Base-by-base conservation (phyloP, 2,113 vertebrate genomes). In the Promerops cafer region DNA sequence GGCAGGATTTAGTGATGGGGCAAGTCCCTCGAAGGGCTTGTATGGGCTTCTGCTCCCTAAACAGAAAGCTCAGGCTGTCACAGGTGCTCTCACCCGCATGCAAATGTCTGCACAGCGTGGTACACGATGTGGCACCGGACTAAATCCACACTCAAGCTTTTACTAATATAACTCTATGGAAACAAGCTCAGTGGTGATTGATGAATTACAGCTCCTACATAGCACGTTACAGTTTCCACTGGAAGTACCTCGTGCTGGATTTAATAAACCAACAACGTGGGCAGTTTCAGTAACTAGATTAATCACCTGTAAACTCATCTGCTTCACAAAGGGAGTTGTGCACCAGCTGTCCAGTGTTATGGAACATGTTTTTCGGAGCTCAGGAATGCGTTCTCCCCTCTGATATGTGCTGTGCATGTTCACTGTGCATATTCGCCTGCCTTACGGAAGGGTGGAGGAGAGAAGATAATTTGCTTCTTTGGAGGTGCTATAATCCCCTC, bases 111-210 rank as follows among this genome's bases (percentile, higher is more conserved):
- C 57, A 16, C 31, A 21, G 68, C 0, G 0, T 1, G 0, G 50
- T 21, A 24, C 54, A 20, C 0, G 8, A 28, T 35, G 47, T 87
- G 92, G 59, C 78, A 94, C 40, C 0, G 1, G 57, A 14, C 68
- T 63, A 24, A 85, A 93, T 54, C 87, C 78, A 90, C 91, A 63
- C 78, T 60, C 72, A 4, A 4, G 74, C 78, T 91, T 94, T 72
- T 40, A 45, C 82, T 83, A 85, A 87, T 85, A 42, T 8, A 94
- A 94, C 91, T 89, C 91, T 94, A 91, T 96, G 94, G 87, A 96
- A 95, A 96, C 94, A 56, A 87, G 91, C 87, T 75, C 54, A 3
- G 90, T 6, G 82, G 8, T 90, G 84, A 91, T 33, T 86, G 95
- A 81, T 89, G 91, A 87, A 52, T 95, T 96, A 44, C 86, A 87